These are phyloP conservation scores for Hemicordylus capensis DNA, from an alignment of 2,113 vertebrate species.

Conservation along the genomic window DNA sequence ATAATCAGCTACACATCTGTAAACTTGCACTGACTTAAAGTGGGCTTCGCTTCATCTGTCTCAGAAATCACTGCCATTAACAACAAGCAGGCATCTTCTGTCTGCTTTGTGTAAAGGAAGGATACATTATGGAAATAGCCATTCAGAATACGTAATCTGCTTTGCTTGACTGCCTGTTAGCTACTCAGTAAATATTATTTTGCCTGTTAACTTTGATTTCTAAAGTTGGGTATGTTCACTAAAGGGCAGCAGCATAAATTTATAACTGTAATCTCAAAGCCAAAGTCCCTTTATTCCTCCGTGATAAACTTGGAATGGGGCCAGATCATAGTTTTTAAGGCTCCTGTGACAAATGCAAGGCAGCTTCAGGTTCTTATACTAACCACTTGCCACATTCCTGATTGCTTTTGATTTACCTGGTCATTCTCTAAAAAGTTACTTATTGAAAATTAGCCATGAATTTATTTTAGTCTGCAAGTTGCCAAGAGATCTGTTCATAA, in stretches of 20 bases:
- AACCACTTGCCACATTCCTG: not conserved
- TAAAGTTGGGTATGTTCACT: not conserved
- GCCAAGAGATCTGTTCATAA: no score
- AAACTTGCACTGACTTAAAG: slow-evolving; percentile 78
- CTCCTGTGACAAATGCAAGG: not conserved
- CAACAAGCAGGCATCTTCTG: slow-evolving; percentile 62
- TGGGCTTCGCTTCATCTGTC: slow-evolving; percentile 72
- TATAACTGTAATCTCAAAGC: accelerated
- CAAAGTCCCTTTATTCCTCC: not conserved
- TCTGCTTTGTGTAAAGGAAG: slow-evolving; percentile 45
- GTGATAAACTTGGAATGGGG: not conserved
- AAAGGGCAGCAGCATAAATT: slow-evolving; percentile 30
- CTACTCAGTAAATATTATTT: slow-evolving; percentile 20
- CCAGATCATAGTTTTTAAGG: not conserved
- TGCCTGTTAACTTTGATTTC: slow-evolving; percentile 37
- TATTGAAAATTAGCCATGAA: not conserved
- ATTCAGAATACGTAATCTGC: slow-evolving; percentile 34
- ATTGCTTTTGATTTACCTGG: not conserved
- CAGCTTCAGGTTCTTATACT: not conserved
- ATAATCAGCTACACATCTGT: slow-evolving; percentile 80
- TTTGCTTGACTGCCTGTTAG: slow-evolving; percentile 15
- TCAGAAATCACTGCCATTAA: slow-evolving; percentile 69
- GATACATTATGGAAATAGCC: slow-evolving; percentile 52
- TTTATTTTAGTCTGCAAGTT: not conserved
- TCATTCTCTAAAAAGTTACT: not conserved